Evolutionary conservation across 2,888 invertebrate species (phyloP), one percentile per base, ranked within the genome.

Genomic region (Xylophagus ater): DNA sequence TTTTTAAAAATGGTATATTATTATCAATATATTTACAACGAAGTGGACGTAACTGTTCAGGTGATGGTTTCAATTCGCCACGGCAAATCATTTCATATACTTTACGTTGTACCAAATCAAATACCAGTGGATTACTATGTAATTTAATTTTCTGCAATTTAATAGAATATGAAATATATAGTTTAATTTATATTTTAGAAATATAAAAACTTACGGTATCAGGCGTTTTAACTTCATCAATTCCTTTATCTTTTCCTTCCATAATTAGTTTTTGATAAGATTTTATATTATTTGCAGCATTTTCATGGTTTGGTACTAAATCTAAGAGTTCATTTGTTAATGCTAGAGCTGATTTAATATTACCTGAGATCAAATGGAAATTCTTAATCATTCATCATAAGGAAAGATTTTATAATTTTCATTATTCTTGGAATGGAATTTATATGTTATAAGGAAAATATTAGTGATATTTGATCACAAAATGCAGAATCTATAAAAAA

Each of bases 291-390:
- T 87, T 87, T 23, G 71, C 63, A 0, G 90, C 93, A 30, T 93
- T 71, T 13, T 74, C 69, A 62, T 96, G 94, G 4, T 74, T 71
- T 1, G 90, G 90, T 25, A 80, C 72, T 34, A 94, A 53, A 46
- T 76, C 75, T 42, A 94, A 64, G 32, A 97, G 71, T 58, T 89
- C 85, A 54, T 89, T 79, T 3, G 97, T 97, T 69, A 94, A 76
- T 49, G 79, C 74, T 44, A 96, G 66, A 0, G 97, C 98, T 34
- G 75, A 71, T 46, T 75, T 75, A 5, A 90, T 72, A 59, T 96
- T 87, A 39, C 88, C 94, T 85, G n/a, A n/a, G n/a, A n/a, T n/a
- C n/a, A n/a, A n/a, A n/a, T n/a, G n/a, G n/a, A n/a, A n/a, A n/a
- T n/a, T n/a, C n/a, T n/a, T n/a, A n/a, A n/a, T n/a, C n/a, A n/a